Evolutionary conservation across 2,797 vertebrate genomes (phyloP).

Genomic region (Phrynocephalus guinanensis): DNA sequence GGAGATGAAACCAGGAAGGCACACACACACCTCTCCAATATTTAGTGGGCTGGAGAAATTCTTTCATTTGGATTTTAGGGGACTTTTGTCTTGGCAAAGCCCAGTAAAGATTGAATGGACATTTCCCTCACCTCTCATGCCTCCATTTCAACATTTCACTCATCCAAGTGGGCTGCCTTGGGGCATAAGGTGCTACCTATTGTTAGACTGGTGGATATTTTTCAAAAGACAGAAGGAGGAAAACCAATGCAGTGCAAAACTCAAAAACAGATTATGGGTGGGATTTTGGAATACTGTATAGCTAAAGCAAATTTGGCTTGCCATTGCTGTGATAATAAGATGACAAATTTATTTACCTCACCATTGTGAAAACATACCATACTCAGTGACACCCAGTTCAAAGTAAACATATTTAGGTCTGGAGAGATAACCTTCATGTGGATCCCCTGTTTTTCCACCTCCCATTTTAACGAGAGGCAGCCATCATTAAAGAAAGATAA

Average conservation of each 20-base stretch:
- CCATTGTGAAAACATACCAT: not conserved
- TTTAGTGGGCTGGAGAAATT: not conserved
- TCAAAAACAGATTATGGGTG: not conserved
- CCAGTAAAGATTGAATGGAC: not conserved
- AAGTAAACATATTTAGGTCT: slow-evolving; percentile 8
- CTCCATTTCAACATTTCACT: not conserved
- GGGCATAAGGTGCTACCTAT: not conserved
- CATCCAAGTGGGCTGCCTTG: too few relatives aligned
- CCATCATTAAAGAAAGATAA: slow-evolving; percentile 35
- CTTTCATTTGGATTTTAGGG: not conserved
- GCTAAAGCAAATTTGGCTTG: not conserved
- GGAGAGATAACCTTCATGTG: not conserved
- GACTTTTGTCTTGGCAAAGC: too few relatives aligned
- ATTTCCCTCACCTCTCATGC: not conserved
- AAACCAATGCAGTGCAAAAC: not conserved
- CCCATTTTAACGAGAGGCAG: slow-evolving; percentile 23
- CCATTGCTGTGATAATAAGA: not conserved
- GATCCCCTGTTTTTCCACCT: slow-evolving; percentile 18
- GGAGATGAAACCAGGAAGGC: not conserved
- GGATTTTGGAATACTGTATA: not conserved
- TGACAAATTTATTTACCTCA: not conserved
- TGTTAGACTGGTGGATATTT: not conserved
- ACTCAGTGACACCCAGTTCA: not conserved
- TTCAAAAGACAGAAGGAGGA: not conserved
- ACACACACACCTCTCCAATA: not conserved